These are phyloP conservation scores for Tokudaia tokunoshimensis DNA, from an alignment of 2,797 vertebrate species.

Conservation along the genomic window DNA sequence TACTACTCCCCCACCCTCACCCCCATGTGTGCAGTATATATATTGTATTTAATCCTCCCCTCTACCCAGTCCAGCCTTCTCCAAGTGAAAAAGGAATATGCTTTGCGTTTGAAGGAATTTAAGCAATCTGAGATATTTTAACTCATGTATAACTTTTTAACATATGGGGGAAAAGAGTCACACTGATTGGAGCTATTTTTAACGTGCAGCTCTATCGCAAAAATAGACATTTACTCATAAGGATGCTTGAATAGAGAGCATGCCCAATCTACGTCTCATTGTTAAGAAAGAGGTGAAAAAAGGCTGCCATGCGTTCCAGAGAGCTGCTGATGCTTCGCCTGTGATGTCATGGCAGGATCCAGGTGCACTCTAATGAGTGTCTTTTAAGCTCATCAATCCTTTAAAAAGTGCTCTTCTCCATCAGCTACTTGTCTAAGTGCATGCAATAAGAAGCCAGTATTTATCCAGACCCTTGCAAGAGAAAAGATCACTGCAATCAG, in stretches of 20 bases:
- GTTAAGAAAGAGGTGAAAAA: slow-evolving; percentile 82
- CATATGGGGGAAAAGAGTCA: slow-evolving; percentile 84
- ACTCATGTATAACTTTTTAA: slow-evolving; percentile 84
- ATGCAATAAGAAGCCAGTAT: slow-evolving; percentile 70
- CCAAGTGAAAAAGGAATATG: slow-evolving; percentile 67
- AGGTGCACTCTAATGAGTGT: slow-evolving; percentile 80
- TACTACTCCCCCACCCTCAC: not conserved
- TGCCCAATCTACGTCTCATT: slow-evolving; percentile 85
- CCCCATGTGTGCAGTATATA: not conserved
- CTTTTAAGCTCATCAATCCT: slow-evolving; percentile 74
- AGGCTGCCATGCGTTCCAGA: slow-evolving; percentile 77
- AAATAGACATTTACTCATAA: slow-evolving; percentile 87
- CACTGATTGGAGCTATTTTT: slow-evolving; percentile 86
- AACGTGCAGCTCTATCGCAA: slow-evolving; percentile 81
- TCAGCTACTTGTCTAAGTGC: slow-evolving; percentile 72
- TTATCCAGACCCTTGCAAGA: slow-evolving; percentile 67
- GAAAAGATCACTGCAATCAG: slow-evolving; percentile 79
- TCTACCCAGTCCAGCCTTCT: not conserved
- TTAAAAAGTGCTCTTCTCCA: slow-evolving; percentile 74
- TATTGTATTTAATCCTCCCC: slow-evolving; percentile 35
- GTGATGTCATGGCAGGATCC: slow-evolving; percentile 80
- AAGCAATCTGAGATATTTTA: slow-evolving; percentile 84
- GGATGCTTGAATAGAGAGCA: slow-evolving; percentile 84
- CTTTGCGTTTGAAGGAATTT: slow-evolving; percentile 73
- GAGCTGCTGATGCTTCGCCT: slow-evolving; percentile 70